Evolutionary conservation across 2,888 invertebrate species (phyloP), one percentile per base, ranked within the genome.

Genomic region (Argyra leucocephala): DNA sequence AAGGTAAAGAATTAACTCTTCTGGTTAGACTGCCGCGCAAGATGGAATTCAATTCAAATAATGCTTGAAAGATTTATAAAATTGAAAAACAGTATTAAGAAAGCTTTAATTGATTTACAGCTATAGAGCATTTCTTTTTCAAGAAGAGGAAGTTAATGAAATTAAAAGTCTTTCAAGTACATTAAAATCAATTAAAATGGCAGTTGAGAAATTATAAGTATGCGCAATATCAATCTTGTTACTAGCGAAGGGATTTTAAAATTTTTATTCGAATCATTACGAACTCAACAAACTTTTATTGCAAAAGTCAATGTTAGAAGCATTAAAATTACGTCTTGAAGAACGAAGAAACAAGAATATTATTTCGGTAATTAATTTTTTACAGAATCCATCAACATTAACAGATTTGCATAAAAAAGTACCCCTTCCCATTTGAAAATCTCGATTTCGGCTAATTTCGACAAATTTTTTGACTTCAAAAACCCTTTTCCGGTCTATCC

Each of bases 41-140:
- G 48, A 7, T 48, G 48, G 48, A 48, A 48, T 48, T 48, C 48
- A 48, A 48, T 48, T 48, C 48, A 48, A 48, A 48, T 48, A 48
- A 48, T 48, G 48, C 48, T 48, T 48, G 48, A 48, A 48, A 48
- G 48, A 48, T 48, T 48, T 48, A 5, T 48, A 12, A 48, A 48
- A 48, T 7, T 48, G 48, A 48, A 48, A 48, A 48, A 48, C 48
- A 15, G 18, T 15, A 15, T 48, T 10, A 48, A 57, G n/a, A 57
- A 57, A 57, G 18, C 57, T 57, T 57, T 57, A 57, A 57, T 57
- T 57, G 57, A 57, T 57, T 57, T 57, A n/a, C n/a, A 57, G 57
- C 57, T 57, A n/a, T n/a, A 57, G 57, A 57, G n/a, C 57, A 57
- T 57, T 48, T 48, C 4, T 48, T 48, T 48, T 48, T 48, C 4